phyloP scores from a whole-genome alignment of 2,888 invertebrate genomes.

The Incurvaria masculella region DNA sequence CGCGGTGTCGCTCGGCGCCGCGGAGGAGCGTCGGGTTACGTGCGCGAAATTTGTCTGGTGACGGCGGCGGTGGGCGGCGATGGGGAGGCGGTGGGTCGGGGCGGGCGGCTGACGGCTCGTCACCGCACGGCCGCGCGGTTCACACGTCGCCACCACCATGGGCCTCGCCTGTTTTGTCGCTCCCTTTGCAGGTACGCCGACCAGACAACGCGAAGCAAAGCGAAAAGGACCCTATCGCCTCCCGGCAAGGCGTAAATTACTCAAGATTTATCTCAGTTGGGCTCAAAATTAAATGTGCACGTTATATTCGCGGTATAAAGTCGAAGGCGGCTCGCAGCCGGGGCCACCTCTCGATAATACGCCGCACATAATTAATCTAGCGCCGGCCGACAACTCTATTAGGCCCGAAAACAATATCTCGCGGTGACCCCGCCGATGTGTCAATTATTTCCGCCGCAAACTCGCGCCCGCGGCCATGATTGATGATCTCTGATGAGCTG shows the following conservation, averaged over 20 bases:
- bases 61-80: slow-evolving; percentile 3
- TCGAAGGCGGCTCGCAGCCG: no score
- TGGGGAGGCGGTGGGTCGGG: not conserved
- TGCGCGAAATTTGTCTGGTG: slow-evolving; percentile 5
- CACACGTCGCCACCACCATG: not conserved
- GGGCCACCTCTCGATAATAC: not conserved
- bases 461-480: slow-evolving; percentile 23
- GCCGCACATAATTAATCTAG: slow-evolving; percentile 4
- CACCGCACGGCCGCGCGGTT: slow-evolving; percentile 2
- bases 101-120: not conserved
- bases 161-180: not conserved
- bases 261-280: no score
- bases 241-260: no score
- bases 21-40: not conserved
- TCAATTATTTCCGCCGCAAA: slow-evolving; percentile 27
- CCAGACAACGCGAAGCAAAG: no score
- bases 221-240: no score
- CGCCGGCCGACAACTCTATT: slow-evolving; percentile 4
- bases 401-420: slow-evolving; percentile 30
- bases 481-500: slow-evolving; percentile 25
- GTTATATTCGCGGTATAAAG: no score
- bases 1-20: not conserved
- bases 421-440: slow-evolving; percentile 24
- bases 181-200: no score
- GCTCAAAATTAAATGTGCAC: no score